Base-by-base conservation (phyloP, 2,888 invertebrate genomes). In the Sisyra nigra region DNA sequence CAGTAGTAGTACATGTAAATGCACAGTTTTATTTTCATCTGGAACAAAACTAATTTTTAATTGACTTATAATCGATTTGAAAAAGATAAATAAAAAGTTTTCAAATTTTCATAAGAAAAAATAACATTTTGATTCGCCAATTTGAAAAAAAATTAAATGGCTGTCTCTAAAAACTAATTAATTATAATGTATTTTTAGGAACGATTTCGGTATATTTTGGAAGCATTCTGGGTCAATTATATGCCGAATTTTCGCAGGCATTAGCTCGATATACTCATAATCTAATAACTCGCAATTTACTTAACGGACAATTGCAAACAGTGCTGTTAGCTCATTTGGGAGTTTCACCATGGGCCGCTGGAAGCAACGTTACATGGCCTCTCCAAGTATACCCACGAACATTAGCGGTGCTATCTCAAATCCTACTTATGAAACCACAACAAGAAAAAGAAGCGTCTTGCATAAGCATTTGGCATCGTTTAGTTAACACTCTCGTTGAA, bases 361-460 rank as follows among this genome's bases (percentile, higher is more conserved):
- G 77, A 47, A 64, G 62, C 40, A 68, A 69, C 1, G 72, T 67
- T 49, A 71, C 70, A 1, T 87, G 87, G 87, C 84, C 84, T 1
- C 63, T 87, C 41, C 80, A 80, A 52, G 80, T 85, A 3, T 77
- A 77, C 55, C 75, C 78, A 0, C 76, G 93, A 61, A 89, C 75
- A 45, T 72, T 75, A 52, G 85, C 74, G 49, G 87, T 78, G 54
- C 72, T 94, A 15, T 88, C 91, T 13, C 48, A 73, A 63, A 80
- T 88, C 54, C 66, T 93, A 29, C 61, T 93, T 13, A 66, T 80
- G 49, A 82, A 87, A 57, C 74, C 83, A 9, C 80, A 84, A 46
- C 77, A 81, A 40, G 89, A 91, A 54, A 85, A 88, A 52, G 93
- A 94, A 67, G 80, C 83, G 24, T 80, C 84, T 18, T 89, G 92